A percentile compares a stretch with the other conserved stretches of the same genome.
Conservation (phyloP, 37 sponge, comb jelly and placozoan species). For the Oopsacas minuta region DNA sequence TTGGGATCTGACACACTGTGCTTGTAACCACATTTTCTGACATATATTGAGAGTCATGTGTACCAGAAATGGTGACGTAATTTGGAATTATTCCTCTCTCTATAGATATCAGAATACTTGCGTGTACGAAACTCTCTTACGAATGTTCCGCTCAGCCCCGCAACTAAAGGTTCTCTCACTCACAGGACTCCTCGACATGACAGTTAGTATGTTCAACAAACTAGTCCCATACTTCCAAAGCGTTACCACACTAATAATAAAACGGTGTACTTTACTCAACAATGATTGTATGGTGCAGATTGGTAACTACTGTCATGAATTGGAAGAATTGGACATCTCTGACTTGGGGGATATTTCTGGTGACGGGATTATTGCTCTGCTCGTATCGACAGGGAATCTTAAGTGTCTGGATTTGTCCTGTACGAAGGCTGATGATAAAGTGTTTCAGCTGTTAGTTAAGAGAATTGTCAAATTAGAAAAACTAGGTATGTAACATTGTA, state of each 20-base stretch:
- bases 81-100: too few relatives aligned
- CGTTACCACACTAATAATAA: neutral
- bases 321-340: neutral
- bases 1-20: too few relatives aligned
- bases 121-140: neutral
- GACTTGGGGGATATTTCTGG: neutral
- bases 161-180: neutral
- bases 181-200: neutral
- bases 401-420: neutral
- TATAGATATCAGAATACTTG: neutral
- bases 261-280: neutral
- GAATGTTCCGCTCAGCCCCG: neutral
- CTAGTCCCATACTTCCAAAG: slow-evolving; percentile 2
- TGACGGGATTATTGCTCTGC: neutral
- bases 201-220: neutral
- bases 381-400: neutral
- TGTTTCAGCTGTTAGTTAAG: neutral
- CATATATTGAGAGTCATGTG: too few relatives aligned
- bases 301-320: neutral
- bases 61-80: too few relatives aligned
- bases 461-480: neutral
- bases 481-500: neutral
- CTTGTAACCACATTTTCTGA: too few relatives aligned
- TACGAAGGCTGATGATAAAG: neutral
- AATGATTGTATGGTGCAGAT: neutral